These are phyloP conservation scores for Barnardius zonarius DNA, from an alignment of 2,113 vertebrate species.

Conservation along the genomic window DNA sequence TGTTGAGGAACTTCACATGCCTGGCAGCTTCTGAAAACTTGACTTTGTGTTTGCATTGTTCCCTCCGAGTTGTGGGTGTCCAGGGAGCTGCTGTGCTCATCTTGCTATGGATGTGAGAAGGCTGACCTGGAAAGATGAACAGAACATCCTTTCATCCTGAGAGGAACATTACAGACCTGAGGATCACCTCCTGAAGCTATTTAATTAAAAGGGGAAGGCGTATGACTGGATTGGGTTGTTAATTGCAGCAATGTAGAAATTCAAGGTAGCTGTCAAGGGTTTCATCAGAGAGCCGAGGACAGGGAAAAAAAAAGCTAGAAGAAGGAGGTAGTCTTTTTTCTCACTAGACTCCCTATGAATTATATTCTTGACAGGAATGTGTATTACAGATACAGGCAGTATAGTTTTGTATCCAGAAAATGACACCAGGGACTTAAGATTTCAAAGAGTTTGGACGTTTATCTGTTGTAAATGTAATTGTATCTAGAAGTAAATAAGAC, in stretches of 20 bases:
- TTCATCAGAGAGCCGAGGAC: neutral
- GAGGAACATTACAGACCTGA: neutral
- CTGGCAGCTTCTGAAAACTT: neutral
- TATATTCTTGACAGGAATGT: neutral
- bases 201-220: neutral
- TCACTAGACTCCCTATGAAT: neutral
- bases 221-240: neutral
- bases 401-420: slow-evolving; percentile 33
- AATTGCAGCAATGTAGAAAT: neutral
- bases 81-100: neutral
- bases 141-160: neutral
- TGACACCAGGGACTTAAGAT: slow-evolving; percentile 31
- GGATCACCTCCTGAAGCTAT: neutral
- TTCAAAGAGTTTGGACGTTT: slow-evolving; percentile 49
- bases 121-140: neutral
- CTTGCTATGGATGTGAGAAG: neutral
- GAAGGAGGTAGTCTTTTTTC: neutral
- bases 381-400: neutral
- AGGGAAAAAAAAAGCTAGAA: neutral
- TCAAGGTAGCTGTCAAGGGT: neutral
- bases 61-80: neutral
- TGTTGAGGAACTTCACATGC: neutral
- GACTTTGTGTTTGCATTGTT: neutral
- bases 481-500: slow-evolving; percentile 59
- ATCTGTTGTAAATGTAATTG: slow-evolving; percentile 64